phyloP scores from a whole-genome alignment of 2,888 invertebrate species.

The Rhagonycha lutea region DNA sequence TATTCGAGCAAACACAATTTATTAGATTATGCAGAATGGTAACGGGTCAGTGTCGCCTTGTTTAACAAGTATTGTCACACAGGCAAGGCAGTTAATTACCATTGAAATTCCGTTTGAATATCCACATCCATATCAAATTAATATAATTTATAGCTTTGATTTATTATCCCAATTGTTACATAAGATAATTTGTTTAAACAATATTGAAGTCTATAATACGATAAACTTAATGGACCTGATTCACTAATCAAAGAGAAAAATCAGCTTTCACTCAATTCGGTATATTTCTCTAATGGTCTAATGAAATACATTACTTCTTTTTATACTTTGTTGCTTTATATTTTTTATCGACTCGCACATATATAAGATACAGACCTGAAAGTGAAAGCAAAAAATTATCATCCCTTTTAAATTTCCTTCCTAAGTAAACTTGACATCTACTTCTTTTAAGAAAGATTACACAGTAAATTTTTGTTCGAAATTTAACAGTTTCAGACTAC shows the following conservation, averaged over 20 bases:
- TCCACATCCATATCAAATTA: conserved; percentile 27
- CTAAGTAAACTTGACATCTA: neutral
- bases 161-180: neutral
- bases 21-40: conserved; percentile 18
- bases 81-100: conserved; percentile 28
- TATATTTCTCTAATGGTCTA: neutral
- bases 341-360: neutral
- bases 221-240: neutral
- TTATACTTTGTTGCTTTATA: neutral
- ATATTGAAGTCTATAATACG: neutral
- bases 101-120: conserved; percentile 28
- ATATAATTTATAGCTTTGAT: conserved; percentile 21
- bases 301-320: neutral
- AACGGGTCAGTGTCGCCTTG: conserved; percentile 24
- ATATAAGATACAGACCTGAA: neutral
- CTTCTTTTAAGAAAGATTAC: neutral
- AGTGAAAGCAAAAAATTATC: neutral
- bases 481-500: too few relatives aligned
- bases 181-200: neutral
- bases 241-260: neutral
- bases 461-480: neutral
- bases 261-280: neutral
- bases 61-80: conserved; percentile 20
- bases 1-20: conserved; percentile 18
- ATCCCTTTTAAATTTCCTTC: neutral